phyloP scores from a whole-genome alignment of 2,113 vertebrate species.

The Pyrgilauda ruficollis region DNA sequence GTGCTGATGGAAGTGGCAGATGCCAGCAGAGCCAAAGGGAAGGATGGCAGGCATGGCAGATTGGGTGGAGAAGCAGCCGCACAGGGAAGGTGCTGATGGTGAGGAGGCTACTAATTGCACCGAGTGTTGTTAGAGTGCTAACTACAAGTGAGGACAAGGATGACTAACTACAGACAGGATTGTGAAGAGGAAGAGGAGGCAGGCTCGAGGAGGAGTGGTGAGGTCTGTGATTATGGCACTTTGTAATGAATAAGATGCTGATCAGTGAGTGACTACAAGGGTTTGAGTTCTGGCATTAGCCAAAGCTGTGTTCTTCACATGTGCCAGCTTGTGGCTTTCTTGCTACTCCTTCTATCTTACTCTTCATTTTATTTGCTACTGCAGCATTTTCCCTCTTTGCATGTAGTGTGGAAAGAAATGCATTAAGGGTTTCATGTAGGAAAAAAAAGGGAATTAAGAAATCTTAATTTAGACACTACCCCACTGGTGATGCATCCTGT shows the following conservation, averaged over 20 bases:
- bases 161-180: not conserved
- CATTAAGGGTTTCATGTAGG: not conserved
- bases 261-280: not conserved
- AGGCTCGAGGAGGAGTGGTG: not conserved
- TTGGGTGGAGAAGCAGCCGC: not conserved
- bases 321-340: not conserved
- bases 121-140: not conserved
- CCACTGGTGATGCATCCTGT: not conserved
- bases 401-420: not conserved
- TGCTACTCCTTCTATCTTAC: not conserved
- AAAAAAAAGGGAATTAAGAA: not conserved
- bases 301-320: not conserved
- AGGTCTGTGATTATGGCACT: not conserved
- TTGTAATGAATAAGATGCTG: not conserved
- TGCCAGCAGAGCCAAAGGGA: not conserved
- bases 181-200: slow-evolving; percentile 8
- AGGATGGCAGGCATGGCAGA: not conserved
- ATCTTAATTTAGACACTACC: not conserved
- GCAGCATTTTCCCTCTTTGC: not conserved
- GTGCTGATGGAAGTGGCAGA: not conserved
- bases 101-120: not conserved
- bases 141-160: not conserved
- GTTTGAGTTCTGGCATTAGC: not conserved
- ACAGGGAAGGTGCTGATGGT: not conserved
- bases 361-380: not conserved